A percentile compares a stretch with the other conserved stretches of the same genome.
These are phyloP conservation scores for Sebastes cheni DNA, from an alignment of 2,797 vertebrate genomes.

Conservation along the genomic window DNA sequence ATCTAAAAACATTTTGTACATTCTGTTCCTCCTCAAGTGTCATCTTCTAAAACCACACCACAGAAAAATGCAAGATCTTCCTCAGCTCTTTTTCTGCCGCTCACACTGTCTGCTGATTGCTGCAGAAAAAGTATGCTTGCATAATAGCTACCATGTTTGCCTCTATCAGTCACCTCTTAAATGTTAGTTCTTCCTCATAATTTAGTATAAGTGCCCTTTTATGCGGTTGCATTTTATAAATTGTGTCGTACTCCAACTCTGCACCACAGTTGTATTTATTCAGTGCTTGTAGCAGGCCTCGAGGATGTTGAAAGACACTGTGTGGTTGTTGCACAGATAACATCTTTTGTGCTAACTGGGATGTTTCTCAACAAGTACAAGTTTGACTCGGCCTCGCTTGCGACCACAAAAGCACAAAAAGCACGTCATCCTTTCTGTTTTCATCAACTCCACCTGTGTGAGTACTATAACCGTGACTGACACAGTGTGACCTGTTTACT, in stretches of 20 bases:
- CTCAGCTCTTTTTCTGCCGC: background rate
- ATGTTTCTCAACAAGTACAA: background rate
- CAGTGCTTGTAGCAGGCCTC: background rate
- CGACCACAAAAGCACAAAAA: background rate
- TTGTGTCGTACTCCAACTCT: background rate
- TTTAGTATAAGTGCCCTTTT: background rate
- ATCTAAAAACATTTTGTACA: constrained; percentile 47
- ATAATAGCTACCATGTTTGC: constrained; percentile 8
- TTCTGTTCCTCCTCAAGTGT: constrained; percentile 43
- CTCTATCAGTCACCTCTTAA: background rate
- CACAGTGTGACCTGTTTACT: constrained; percentile 4
- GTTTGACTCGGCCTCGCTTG: background rate
- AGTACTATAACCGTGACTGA: background rate
- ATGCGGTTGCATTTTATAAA: background rate
- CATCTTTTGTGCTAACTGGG: background rate
- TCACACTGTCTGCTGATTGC: background rate
- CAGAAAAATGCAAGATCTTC: constrained; percentile 7
- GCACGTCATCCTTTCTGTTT: background rate
- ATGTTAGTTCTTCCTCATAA: background rate
- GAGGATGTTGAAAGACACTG: background rate
- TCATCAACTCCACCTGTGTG: background rate
- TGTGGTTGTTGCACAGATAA: background rate
- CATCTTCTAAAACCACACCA: constrained; percentile 27
- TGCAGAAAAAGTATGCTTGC: background rate
- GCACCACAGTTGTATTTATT: background rate